A percentile compares a stretch with the other conserved stretches of the same genome.
Conservation (phyloP, 2,888 invertebrate genomes). For the Epistrophe eligans region DNA sequence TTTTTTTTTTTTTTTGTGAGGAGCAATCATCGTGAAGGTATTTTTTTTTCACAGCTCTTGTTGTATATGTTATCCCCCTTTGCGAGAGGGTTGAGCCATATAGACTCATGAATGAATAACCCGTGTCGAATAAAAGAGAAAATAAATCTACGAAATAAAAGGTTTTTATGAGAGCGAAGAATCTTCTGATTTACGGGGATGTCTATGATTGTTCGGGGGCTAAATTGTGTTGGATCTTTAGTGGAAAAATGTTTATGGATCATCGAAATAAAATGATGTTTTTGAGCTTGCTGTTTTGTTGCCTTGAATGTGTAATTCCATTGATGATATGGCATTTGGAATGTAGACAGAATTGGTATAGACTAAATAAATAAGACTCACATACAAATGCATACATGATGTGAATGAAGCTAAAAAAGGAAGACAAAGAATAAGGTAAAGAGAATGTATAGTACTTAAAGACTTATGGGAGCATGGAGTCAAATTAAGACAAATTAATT, state of each 20-base stretch:
- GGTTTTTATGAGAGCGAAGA: slow-evolving; percentile 50
- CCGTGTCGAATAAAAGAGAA: neutral
- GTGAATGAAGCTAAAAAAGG: neutral
- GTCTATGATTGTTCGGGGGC: slow-evolving; percentile 34
- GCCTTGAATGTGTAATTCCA: neutral
- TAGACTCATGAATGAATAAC: slow-evolving; percentile 48
- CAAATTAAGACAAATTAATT: neutral
- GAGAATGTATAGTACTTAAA: neutral
- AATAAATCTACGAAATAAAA: slow-evolving; percentile 27
- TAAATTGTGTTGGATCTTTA: slow-evolving; percentile 46
- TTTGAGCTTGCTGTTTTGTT: neutral
- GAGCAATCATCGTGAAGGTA: slow-evolving; percentile 38
- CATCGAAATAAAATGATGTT: slow-evolving; percentile 19
- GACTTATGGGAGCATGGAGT: neutral
- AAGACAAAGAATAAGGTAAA: neutral
- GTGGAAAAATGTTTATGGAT: slow-evolving; percentile 49
- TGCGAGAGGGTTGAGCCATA: slow-evolving; percentile 7
- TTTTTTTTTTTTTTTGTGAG: slow-evolving; percentile 9
- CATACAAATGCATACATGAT: too few species aligned
- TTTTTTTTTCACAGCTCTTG: neutral
- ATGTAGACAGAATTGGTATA: neutral
- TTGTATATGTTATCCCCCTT: neutral
- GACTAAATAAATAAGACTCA: neutral
- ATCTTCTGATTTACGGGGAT: slow-evolving; percentile 63
- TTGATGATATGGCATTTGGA: neutral